Base-by-base conservation (phyloP, 2,888 invertebrate species). In the Bombylius discolor region DNA sequence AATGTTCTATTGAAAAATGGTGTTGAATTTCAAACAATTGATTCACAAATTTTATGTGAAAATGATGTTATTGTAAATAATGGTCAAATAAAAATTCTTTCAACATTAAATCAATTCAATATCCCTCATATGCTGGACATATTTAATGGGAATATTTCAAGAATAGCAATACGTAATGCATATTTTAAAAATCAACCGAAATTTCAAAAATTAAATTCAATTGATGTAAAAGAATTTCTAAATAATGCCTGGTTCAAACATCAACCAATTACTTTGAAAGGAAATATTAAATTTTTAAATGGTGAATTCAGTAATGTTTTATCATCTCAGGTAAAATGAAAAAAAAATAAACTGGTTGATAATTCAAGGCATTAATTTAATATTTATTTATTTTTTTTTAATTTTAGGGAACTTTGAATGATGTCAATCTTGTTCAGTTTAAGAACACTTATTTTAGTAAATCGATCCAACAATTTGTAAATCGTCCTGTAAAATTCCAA, bases 371-470 rank as follows among this genome's bases (percentile, higher is more conserved):
- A 23, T 23, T 23, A 23, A 23, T 23, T n/a, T n/a, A n/a, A n/a
- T 39, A 4, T 39, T 39, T 39, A 6, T 36, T 51, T 55, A 62
- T 13, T 39, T 34, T 58, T 58, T 13, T 49, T 50, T 47, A 51
- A 46, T 57, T 68, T 60, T 56, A 81, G 79, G 78, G 78, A 33
- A 66, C 65, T 5, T 61, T 80, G 2, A 77, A 77, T 62, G 75
- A 74, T 34, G 68, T 76, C 12, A 67, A 76, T 61, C 63, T 81
- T 52, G 66, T 70, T 8, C 68, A 73, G 61, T 62, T 81, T 47
- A 67, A 71, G 23, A 63, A 74, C 14, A 76, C 77, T 63, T 79
- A 80, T 59, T 72, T 82, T 50, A 79, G 79, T 63, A 76, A 75
- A 63, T 70, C 76, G 5, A 71, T 68, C 55, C 64, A 73, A 34